Base-by-base conservation (phyloP, 2,888 invertebrate genomes). In the Parnassius apollo region DNA sequence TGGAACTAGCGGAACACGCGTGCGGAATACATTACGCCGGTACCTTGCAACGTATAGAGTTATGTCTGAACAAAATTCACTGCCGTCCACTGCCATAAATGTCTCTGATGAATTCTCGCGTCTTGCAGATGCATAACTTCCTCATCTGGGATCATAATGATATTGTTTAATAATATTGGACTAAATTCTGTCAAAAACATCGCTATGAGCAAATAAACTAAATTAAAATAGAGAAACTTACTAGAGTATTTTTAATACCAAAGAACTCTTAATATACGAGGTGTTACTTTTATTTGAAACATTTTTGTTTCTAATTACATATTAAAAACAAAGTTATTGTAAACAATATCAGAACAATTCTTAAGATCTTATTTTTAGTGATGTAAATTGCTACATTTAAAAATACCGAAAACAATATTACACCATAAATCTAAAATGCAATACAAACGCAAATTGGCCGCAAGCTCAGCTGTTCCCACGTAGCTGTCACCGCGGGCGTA, bases 401-500 rank as follows among this genome's bases (percentile, higher is more conserved):
- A 51, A 51, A 22, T 49, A 59, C 60, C 7, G 35, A 35, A 62
- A 52, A 62, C 61, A 51, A 67, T 67, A 66, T 11, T 59, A 56
- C 49, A 58, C 62, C 58, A 53, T 62, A 60, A 62, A 56, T 54
- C 11, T 61, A 10, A 57, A 61, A 8, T 35, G 45, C 13, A 51
- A 35, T 13, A 51, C 46, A 46, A 10, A 12, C 45, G 22, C 46
- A 62, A 62, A 42, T 48, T 42, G 46, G 62, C 48, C 25, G 46
- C 46, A 48, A 51, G 59, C 35, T 18, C 51, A 55, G 81, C 77
- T 76, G 80, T 91, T 91, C 91, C 91, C 91, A 90, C 87, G 87
- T 85, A 83, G 84, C 88, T 90, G 89, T 91, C 89, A 88, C 82
- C 81, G 82, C 78, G 77, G 77, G 79, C 83, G 53, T 59, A 65